These are phyloP conservation scores for Dolichoris vasculosae DNA, from an alignment of 1,140 invertebrate genomes.

Conservation along the genomic window DNA sequence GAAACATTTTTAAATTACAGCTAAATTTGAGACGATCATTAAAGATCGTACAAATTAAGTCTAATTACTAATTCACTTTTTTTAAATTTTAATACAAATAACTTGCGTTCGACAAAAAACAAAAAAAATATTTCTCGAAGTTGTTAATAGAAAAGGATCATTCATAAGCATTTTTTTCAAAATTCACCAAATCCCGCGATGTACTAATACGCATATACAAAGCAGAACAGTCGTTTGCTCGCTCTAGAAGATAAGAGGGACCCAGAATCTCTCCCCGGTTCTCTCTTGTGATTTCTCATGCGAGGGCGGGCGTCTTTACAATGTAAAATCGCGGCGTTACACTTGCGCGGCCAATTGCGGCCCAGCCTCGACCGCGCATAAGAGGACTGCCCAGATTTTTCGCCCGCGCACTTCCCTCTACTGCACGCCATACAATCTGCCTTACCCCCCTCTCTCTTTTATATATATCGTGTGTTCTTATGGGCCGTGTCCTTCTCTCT, in stretches of 20 bases:
- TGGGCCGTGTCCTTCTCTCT: slow-evolving; percentile 13
- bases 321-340: slow-evolving; percentile 68
- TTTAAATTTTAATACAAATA: too few species aligned
- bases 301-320: slow-evolving; percentile 69
- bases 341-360: slow-evolving; percentile 70
- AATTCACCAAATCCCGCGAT: background rate
- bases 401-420: slow-evolving; percentile 18
- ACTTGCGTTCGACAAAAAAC: background rate
- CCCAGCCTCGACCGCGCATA: slow-evolving; percentile 52
- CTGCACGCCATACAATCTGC: slow-evolving; percentile 7
- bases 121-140: background rate
- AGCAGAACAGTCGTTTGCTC: background rate
- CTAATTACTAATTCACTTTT: background rate
- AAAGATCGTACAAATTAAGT: background rate
- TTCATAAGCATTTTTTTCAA: slow-evolving; percentile 1
- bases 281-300: slow-evolving; percentile 54
- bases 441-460: slow-evolving; percentile 26
- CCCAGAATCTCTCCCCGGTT: background rate
- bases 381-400: slow-evolving; percentile 67
- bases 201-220: background rate
- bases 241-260: background rate
- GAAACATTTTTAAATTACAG: background rate
- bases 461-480: slow-evolving; percentile 20
- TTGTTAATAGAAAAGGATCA: background rate
- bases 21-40: background rate